Conservation (phyloP, 2,797 vertebrate genomes). For the Mormyrus proboscirostris region DNA sequence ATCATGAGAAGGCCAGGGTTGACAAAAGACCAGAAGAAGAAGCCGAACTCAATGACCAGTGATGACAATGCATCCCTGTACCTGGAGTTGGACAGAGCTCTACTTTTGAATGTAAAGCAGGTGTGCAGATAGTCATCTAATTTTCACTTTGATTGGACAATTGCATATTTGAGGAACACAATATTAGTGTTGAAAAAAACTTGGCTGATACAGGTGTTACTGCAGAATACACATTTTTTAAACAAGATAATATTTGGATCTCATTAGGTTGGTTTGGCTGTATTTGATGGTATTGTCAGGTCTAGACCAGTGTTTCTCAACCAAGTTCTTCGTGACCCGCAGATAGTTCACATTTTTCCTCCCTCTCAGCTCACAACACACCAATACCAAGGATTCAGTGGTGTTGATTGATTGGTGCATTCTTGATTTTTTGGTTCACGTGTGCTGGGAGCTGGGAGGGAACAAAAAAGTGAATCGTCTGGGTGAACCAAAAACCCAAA, state of each 20-base stretch:
- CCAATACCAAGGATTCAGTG: neutral
- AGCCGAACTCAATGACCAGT: constrained; percentile 29
- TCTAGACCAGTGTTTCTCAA: neutral
- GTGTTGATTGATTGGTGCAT: neutral
- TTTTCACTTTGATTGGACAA: neutral
- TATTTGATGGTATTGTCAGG: neutral
- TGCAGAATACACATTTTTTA: neutral
- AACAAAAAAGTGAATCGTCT: neutral
- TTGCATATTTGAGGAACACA: neutral
- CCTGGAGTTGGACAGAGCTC: constrained; percentile 58
- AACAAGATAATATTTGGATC: neutral
- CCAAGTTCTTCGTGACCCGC: neutral
- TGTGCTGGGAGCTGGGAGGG: neutral
- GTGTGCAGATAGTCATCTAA: constrained; percentile 39
- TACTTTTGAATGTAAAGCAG: constrained; percentile 61
- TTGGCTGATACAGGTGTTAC: neutral
- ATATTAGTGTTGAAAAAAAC: neutral
- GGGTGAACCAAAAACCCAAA: neutral
- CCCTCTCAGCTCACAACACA: neutral
- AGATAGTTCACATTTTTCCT: neutral
- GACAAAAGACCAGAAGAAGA: constrained; percentile 35
- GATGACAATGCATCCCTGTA: constrained; percentile 54
- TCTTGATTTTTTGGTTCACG: neutral
- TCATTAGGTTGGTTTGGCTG: neutral
- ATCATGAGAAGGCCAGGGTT: constrained; percentile 47